Evolutionary conservation across 2,797 vertebrate genomes (phyloP).

Genomic region (Discoglossus pictus): DNA sequence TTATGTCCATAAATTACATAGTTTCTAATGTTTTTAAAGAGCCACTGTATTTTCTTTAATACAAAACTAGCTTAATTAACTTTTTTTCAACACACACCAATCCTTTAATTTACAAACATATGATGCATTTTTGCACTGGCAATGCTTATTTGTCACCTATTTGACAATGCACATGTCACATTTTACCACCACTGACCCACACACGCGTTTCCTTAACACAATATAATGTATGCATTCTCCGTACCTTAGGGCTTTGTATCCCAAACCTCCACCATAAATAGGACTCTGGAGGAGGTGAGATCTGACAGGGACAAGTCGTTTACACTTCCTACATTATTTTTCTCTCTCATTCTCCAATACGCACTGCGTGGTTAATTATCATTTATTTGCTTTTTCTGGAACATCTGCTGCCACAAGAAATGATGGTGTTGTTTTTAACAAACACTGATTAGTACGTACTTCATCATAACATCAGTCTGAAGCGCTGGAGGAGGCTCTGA

Average conservation of each 20-base stretch:
- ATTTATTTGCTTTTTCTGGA: constrained; percentile 52
- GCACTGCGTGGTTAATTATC: constrained; percentile 47
- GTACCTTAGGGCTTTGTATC: constrained; percentile 24
- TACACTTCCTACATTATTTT: constrained; percentile 31
- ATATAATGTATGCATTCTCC: constrained; percentile 5
- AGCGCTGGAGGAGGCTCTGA: constrained; percentile 40
- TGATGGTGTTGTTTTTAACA: constrained; percentile 52
- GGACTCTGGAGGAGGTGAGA: constrained; percentile 34
- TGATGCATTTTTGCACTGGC: no score
- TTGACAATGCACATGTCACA: no score
- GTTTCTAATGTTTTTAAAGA: no score
- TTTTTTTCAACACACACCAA: no score
- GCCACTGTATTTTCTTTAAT: no score
- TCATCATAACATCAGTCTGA: constrained; percentile 49
- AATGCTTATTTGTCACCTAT: no score
- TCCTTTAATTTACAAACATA: no score
- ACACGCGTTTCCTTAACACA: no score
- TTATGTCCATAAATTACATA: no score
- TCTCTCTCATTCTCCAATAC: constrained; percentile 44
- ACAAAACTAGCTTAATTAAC: no score
- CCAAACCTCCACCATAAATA: constrained; percentile 2
- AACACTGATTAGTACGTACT: constrained; percentile 52
- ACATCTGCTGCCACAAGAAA: constrained; percentile 49
- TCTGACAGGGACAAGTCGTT: constrained; percentile 36
- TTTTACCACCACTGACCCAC: no score